Evolutionary conservation across 2,888 invertebrate species (phyloP).

Genomic region (Fissipunctia ypsillon): DNA sequence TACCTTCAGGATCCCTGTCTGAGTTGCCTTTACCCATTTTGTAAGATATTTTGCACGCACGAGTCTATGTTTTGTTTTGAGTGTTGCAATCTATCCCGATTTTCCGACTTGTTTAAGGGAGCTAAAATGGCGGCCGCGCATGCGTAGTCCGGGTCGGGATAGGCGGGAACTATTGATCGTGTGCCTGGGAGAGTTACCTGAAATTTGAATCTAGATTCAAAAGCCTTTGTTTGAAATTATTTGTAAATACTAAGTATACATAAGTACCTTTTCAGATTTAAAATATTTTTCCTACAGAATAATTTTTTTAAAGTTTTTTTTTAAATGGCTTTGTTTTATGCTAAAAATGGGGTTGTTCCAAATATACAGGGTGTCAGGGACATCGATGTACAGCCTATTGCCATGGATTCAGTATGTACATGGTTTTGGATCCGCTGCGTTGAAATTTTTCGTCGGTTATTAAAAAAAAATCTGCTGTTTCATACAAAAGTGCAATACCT

Average conservation of each 20-base stretch:
- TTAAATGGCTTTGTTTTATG: fast-evolving
- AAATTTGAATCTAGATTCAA: slow-evolving; percentile 55
- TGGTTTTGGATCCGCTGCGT: no score
- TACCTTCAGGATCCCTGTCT: slow-evolving; percentile 83
- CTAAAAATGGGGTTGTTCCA: neutral
- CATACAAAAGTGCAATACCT: no score
- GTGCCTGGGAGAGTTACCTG: slow-evolving; percentile 71
- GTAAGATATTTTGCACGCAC: slow-evolving; percentile 46
- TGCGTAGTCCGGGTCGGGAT: slow-evolving; percentile 68
- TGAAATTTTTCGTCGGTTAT: no score
- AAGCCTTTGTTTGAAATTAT: slow-evolving; percentile 24
- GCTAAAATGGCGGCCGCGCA: slow-evolving; percentile 78
- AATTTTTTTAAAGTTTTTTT: neutral
- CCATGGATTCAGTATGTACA: no score
- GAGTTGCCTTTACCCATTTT: slow-evolving; percentile 78
- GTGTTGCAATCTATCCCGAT: slow-evolving; percentile 65
- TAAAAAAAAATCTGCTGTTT: no score
- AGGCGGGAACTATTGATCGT: slow-evolving; percentile 82
- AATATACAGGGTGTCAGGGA: no score
- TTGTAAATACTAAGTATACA: neutral
- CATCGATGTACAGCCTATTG: no score
- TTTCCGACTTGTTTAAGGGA: slow-evolving; percentile 55
- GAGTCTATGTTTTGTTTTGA: slow-evolving; percentile 73
- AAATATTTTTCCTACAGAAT: neutral
- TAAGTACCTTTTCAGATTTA: no score